These are phyloP conservation scores for Malurus elegans DNA, from an alignment of 2,113 vertebrate species.

Conservation along the genomic window DNA sequence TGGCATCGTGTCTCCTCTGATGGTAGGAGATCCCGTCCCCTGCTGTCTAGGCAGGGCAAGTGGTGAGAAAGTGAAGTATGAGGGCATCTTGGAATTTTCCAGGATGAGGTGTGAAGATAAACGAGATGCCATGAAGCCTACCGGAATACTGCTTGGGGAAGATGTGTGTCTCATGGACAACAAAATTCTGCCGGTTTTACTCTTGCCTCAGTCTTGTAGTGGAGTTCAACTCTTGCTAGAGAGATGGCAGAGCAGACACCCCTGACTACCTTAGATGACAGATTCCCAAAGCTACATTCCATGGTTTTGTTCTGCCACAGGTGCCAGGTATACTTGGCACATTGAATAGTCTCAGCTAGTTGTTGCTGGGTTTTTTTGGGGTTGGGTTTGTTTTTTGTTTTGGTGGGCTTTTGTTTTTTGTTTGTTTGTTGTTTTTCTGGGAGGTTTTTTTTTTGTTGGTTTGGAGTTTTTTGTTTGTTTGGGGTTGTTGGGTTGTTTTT, in stretches of 20 bases:
- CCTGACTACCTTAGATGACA: background rate
- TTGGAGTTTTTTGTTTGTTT: too few relatives aligned
- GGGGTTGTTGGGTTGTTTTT: too few relatives aligned
- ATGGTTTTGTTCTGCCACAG: background rate
- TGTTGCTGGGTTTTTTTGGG: background rate
- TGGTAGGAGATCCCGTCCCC: background rate
- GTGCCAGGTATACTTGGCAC: background rate
- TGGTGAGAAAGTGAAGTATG: background rate
- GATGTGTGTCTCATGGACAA: accelerated
- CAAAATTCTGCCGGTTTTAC: background rate
- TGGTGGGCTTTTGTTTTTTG: background rate
- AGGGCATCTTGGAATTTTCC: background rate
- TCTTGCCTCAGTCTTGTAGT: background rate
- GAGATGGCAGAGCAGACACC: background rate
- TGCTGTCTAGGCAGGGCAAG: background rate
- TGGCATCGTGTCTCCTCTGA: background rate
- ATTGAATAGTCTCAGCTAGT: background rate
- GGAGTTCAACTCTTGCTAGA: background rate
- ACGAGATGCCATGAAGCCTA: background rate
- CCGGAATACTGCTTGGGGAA: background rate
- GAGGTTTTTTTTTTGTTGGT: too few relatives aligned
- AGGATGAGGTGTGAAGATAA: background rate
- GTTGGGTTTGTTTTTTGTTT: background rate
- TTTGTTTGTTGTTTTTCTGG: background rate
- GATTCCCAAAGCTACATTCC: background rate